A percentile compares a stretch with the other conserved stretches of the same genome.
These are phyloP conservation scores for Agrochola macilenta DNA, from an alignment of 2,888 invertebrate genomes.

Conservation along the genomic window DNA sequence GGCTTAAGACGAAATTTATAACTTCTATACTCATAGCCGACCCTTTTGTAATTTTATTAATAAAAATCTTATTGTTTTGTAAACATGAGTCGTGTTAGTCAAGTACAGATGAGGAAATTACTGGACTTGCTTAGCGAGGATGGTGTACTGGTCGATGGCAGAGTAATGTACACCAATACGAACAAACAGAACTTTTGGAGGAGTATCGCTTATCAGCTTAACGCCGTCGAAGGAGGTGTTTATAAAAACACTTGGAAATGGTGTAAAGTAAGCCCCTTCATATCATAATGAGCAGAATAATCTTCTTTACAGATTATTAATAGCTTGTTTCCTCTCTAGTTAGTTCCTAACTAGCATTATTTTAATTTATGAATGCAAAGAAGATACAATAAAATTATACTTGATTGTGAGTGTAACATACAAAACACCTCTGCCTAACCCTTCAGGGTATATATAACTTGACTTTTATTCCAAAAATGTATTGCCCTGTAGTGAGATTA, in stretches of 20 bases:
- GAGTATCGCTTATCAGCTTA: slow-evolving; percentile 70
- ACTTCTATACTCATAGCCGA: neutral
- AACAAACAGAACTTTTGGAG: slow-evolving; percentile 75
- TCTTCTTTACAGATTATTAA: neutral
- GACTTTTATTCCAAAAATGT: neutral
- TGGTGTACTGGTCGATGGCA: slow-evolving; percentile 72
- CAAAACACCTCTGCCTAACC: neutral
- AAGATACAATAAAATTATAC: neutral
- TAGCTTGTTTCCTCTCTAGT: neutral
- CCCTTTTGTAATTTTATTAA: neutral
- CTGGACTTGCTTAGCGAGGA: slow-evolving; percentile 73
- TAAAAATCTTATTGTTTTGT: neutral
- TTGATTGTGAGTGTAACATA: neutral
- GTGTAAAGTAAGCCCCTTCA: slow-evolving; percentile 71
- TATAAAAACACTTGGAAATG: slow-evolving; percentile 76
- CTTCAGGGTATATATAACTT: neutral
- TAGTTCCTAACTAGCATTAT: neutral
- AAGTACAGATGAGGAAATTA: slow-evolving; percentile 73
- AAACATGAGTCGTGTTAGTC: slow-evolving; percentile 68
- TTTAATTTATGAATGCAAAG: neutral
- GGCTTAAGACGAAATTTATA: slow-evolving; percentile 14
- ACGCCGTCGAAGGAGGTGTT: slow-evolving; percentile 72
- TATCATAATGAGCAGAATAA: neutral
- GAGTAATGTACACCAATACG: slow-evolving; percentile 69
- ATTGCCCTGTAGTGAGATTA: neutral